phyloP scores from a whole-genome alignment of 2,888 invertebrate species.

The Troides oblongomaculatus region DNA sequence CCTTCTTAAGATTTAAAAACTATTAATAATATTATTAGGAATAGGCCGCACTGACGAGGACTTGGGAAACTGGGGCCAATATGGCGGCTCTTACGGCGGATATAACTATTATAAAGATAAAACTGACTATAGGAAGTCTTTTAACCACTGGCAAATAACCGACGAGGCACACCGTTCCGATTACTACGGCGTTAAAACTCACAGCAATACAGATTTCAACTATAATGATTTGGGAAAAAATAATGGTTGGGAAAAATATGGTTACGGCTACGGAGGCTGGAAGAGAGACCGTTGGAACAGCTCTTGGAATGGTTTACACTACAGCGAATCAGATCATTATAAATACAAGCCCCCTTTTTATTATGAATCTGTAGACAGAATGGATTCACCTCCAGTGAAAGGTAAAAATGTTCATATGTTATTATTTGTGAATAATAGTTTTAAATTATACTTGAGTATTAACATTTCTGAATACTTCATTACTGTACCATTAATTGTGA shows the following conservation, averaged over 20 bases:
- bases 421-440: too few species aligned
- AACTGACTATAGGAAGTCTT: constrained; percentile 65
- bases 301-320: constrained; percentile 51
- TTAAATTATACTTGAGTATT: too few species aligned
- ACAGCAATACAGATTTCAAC: constrained; percentile 58
- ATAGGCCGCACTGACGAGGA: constrained; percentile 57
- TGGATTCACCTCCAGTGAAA: constrained; percentile 51
- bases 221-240: constrained; percentile 69
- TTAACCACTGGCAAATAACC: constrained; percentile 76
- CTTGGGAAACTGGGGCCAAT: constrained; percentile 79
- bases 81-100: constrained; percentile 80
- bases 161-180: constrained; percentile 51
- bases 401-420: constrained; percentile 40
- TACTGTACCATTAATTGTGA: constrained; percentile 30
- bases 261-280: constrained; percentile 62
- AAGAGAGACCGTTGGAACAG: constrained; percentile 61
- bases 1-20: not conserved
- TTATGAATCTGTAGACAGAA: constrained; percentile 44
- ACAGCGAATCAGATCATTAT: constrained; percentile 46
- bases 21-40: constrained; percentile 39
- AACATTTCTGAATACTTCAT: not conserved
- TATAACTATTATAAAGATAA: constrained; percentile 63
- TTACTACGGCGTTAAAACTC: constrained; percentile 58
- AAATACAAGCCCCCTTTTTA: constrained; percentile 42
- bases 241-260: constrained; percentile 41